Evolutionary conservation across 2,888 invertebrate genomes (phyloP), one percentile per base, ranked within the genome.

Genomic region (Agrilus mali): DNA sequence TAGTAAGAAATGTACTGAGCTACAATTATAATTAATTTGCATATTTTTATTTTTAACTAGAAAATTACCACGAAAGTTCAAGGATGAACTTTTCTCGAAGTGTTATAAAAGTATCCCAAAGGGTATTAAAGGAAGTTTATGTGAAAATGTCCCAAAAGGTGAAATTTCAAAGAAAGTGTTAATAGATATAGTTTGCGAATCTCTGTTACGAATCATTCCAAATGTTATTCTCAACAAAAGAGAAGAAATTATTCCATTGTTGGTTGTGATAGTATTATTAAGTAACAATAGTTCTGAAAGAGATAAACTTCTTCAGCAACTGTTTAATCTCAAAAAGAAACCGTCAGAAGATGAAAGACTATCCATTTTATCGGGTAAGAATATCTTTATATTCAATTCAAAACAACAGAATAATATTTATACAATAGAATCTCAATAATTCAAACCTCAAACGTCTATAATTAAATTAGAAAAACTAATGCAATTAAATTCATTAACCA

Each of bases 321-420:
- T 83, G 34, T 82, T 84, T 54, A 81, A 80, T 63, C 64, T 83
- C 41, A 81, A 81, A 55, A 84, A 84, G 55, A 72, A 76, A 52
- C 83, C 83, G 2, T 75, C 77, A 40, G 74, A 75, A 46, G 73
- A 74, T 27, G 82, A 84, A 60, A 67, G 83, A 57, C 70, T 67
- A 50, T 64, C 70, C 51, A 74, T 78, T 52, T 60, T 77, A 47
- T 65, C 71, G 42, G 76, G 76, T 71, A 57, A 48, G 43, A 34
- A 27, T 14, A 16, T 36, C 12, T 27, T 22, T 22, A 5, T 22
- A 7, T 22, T 22, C 6, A 22, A 4, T 22, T 22, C 8, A 2
- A 22, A 3, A 22, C 10, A 37, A 37, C 4, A 16, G 2, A 38
- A 15, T 10, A 4, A 15, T 3, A 3, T 42, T 16, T 40, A 7